These are phyloP conservation scores for Raphicerus campestris DNA, from an alignment of 2,113 vertebrate species.

Conservation along the genomic window DNA sequence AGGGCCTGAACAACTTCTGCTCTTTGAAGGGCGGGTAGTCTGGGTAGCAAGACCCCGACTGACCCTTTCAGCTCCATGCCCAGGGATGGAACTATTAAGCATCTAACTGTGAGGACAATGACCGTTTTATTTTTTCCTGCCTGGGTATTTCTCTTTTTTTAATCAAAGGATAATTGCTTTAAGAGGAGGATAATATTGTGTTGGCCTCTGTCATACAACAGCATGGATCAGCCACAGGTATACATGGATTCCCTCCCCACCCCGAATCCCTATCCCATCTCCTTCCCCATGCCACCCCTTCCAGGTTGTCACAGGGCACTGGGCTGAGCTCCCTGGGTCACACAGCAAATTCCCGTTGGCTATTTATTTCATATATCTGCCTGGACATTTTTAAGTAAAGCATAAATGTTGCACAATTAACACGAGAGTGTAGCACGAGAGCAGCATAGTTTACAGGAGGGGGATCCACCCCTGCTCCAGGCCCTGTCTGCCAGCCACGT, in stretches of 20 bases:
- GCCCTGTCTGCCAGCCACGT: neutral
- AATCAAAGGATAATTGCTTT: neutral
- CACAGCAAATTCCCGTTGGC: neutral
- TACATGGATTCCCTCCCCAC: neutral
- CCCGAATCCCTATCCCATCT: neutral
- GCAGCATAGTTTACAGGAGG: fast-evolving
- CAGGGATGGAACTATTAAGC: neutral
- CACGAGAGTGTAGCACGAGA: neutral
- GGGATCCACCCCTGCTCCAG: too few species aligned
- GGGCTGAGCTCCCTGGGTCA: neutral
- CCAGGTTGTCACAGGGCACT: neutral
- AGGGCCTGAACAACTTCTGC: neutral
- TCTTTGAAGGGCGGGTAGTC: neutral
- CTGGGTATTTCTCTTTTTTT: neutral
- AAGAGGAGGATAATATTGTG: neutral
- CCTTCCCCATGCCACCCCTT: neutral
- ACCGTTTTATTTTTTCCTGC: neutral
- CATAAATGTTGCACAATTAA: neutral
- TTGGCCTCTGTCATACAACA: neutral
- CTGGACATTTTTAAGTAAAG: neutral
- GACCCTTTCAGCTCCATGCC: neutral
- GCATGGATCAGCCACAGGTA: neutral
- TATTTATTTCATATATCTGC: neutral
- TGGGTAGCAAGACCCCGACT: neutral
- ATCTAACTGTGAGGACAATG: neutral